Base-by-base conservation (phyloP, 2,797 vertebrate genomes). In the Rachycentron canadum region DNA sequence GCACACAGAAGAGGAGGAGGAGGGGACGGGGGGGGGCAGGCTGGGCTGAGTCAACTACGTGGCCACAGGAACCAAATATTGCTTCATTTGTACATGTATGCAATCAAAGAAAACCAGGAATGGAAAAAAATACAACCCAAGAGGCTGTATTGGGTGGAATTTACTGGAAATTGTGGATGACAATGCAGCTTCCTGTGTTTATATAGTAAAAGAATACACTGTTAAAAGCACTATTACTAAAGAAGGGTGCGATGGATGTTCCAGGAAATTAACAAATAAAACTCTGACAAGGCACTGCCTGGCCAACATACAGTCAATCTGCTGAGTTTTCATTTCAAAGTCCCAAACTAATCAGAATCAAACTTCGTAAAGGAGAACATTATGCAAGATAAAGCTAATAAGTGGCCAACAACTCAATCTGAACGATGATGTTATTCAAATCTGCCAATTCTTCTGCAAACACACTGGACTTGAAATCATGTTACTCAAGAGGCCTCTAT, bases 21-120 rank as follows among this genome's bases (percentile, higher is more conserved):
- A 50, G 62, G 75, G 32, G 7, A 32, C 3, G 32, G 32, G 7
- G 70, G 61, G 78, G 30, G 57, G 80, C 16, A 70, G 69, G 66
- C 81, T 52, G 79, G 74, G 86, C 57, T 62, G 77, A 90, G 81
- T 82, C 79, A 88, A 77, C 84, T 68, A 55, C 77, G 82, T 81
- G 82, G 93, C 93, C 92, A 84, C 94, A 95, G 91, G 92, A 94
- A 93, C 92, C 90, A 93, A 95, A 94, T 92, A 92, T 91, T 92
- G 89, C 93, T 92, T 92, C 88, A 93, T 91, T 92, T 91, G 89
- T 89, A 90, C 87, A 89, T 89, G 87, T 89, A 90, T 86, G 91
- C 89, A 95, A 94, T 94, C 91, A 93, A 93, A 94, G 89, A 87
- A 92, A 93, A 92, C 89, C 91, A 92, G 83, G 76, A 88, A 89